Evolutionary conservation across 2,888 invertebrate species (phyloP), one percentile per base, ranked within the genome.

Genomic region (Ochropleura plecta): DNA sequence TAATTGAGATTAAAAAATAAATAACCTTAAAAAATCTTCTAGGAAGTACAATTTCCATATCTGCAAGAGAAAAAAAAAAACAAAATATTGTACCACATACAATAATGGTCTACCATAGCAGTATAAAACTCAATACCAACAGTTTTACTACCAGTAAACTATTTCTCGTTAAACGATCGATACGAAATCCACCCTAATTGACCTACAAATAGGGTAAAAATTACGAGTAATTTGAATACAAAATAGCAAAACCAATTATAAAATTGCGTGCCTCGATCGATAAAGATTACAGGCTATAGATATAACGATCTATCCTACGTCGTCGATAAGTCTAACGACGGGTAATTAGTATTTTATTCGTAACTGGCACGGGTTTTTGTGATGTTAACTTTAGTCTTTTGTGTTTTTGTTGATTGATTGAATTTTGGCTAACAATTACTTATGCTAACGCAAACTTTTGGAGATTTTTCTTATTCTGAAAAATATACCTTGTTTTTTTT

Each of bases 311-410:
- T 73, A 70, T 57, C 55, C 30, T 14, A 65, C 30, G 42, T 60
- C 55, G 64, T 42, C 16, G 12, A 42, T 59, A 59, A 57, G n/a
- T 44, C 68, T 76, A 81, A 85, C 48, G 67, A 73, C 63, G 57
- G 20, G 60, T 75, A 75, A 81, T 85, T 76, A 82, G 16, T 63
- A 20, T 5, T 30, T 30, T 16, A 64, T n/a, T 74, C 81, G 87
- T 85, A 84, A 78, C 85, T 76, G 85, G 85, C 67, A 86, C 87
- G 69, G 66, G 5, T 70, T 62, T 67, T 70, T 49, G 42, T 68
- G 40, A 63, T 70, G 57, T 59, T 10, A 78, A 59, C 53, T 71
- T 68, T 48, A 12, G 20, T 16, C 66, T 68, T 73, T 80, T 73
- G 66, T 80, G 14, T 66, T 53, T 18, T 46, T 20, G 44, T 64